Evolutionary conservation across 2,113 vertebrate genomes (phyloP).

Genomic region (Platichthys stellatus): DNA sequence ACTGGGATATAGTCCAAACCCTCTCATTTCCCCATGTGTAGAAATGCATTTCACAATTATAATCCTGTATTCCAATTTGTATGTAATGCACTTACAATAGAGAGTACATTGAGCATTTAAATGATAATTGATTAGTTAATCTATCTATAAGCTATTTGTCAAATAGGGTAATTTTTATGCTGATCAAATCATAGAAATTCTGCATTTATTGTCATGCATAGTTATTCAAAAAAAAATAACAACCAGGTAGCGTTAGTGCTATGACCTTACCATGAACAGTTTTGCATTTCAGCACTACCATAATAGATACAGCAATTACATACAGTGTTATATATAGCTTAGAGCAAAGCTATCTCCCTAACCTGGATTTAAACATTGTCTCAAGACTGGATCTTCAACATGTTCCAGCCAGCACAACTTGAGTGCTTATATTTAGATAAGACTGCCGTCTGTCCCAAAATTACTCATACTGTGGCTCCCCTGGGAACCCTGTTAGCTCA

Average conservation of each 20-base stretch:
- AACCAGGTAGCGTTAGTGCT: no score
- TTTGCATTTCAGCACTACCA: neutral
- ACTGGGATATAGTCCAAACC: neutral
- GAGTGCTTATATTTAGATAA: constrained; percentile 79
- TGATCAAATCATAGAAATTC: no score
- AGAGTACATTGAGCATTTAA: neutral
- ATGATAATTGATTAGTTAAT: neutral
- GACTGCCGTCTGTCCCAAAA: constrained; percentile 75
- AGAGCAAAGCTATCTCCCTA: constrained; percentile 43
- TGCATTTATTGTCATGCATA: no score
- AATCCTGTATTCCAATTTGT: neutral
- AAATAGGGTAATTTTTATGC: no score
- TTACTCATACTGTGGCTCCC: constrained; percentile 74
- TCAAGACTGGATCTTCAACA: constrained; percentile 65
- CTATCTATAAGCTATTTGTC: no score
- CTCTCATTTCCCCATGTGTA: no score
- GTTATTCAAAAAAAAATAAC: no score
- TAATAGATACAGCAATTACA: neutral
- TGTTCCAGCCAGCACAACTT: constrained; percentile 74
- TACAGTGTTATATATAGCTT: constrained; percentile 17
- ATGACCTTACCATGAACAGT: neutral
- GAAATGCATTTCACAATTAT: no score
- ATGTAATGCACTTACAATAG: neutral
- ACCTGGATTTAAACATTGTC: constrained; percentile 77
- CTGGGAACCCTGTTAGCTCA: constrained; percentile 71